Percentiles rank a stretch among this genome's conserved stretches.
Conservation (phyloP, 2,888 invertebrate species). For the Spatulosminthurus flaviceps region DNA sequence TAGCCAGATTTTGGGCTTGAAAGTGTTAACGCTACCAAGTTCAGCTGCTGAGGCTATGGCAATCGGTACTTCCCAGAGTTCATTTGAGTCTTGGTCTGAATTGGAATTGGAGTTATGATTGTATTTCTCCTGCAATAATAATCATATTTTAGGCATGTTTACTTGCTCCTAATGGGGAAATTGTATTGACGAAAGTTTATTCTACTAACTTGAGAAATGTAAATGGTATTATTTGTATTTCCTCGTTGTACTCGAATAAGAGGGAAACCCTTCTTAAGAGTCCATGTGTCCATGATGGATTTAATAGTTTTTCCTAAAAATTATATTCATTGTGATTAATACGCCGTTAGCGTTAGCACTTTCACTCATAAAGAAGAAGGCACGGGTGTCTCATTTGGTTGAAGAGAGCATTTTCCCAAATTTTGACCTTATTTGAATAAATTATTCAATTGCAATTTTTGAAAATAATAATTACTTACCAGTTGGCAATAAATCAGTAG, state of each 20-base stretch:
- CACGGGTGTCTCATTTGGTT: too few species aligned
- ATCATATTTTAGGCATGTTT: too few species aligned
- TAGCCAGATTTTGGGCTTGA: slow-evolving; percentile 49
- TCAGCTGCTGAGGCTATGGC: background rate
- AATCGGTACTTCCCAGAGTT: slow-evolving; percentile 51
- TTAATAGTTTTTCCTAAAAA: slow-evolving; percentile 53
- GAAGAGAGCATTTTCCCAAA: too few species aligned
- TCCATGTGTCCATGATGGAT: slow-evolving; percentile 63
- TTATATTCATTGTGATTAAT: background rate
- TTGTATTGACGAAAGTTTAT: background rate
- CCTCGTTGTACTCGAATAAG: background rate
- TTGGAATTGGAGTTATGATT: slow-evolving; percentile 7
- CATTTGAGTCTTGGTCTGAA: slow-evolving; percentile 20
- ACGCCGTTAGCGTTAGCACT: too few species aligned
- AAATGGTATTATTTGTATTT: background rate
- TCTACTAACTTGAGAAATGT: background rate
- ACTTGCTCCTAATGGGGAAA: background rate
- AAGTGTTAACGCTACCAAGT: background rate
- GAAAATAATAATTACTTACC: slow-evolving; percentile 10
- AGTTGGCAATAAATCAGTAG: slow-evolving; percentile 48
- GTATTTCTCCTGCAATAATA: slow-evolving; percentile 45
- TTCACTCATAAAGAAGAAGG: too few species aligned
- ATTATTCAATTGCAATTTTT: background rate
- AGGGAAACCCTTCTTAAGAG: slow-evolving; percentile 53
- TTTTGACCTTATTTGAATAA: background rate